Percentiles rank a stretch among this genome's conserved stretches.
Evolutionary conservation across 2,797 vertebrate genomes (phyloP).

Genomic region (Rhyacichthys aspro): DNA sequence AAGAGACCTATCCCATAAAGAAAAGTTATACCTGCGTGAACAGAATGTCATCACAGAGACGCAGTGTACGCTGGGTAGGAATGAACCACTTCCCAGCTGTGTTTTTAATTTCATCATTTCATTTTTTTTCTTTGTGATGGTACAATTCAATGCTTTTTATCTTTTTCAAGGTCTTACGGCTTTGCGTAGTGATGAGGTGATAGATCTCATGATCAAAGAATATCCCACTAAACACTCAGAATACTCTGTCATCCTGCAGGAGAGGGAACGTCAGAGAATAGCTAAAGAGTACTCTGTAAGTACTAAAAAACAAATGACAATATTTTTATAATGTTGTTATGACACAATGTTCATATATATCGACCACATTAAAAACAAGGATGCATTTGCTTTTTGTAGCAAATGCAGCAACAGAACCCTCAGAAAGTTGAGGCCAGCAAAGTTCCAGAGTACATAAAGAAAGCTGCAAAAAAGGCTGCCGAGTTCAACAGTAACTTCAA

Average conservation of each 20-base stretch:
- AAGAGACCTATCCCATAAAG: slow-evolving; percentile 96
- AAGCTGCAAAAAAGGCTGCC: slow-evolving; percentile 96
- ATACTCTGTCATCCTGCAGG: slow-evolving; percentile 97
- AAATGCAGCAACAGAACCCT: slow-evolving; percentile 97
- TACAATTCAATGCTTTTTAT: not conserved
- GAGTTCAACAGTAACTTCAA: slow-evolving; percentile 99
- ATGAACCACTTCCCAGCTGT: not conserved
- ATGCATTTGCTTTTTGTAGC: slow-evolving; percentile 77
- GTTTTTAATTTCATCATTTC: too few species aligned
- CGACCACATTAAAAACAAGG: too few species aligned
- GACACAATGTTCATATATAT: not conserved
- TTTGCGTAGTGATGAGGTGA: slow-evolving; percentile 96
- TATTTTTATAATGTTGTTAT: not conserved
- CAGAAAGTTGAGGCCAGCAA: slow-evolving; percentile 98
- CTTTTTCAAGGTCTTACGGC: slow-evolving; percentile 89
- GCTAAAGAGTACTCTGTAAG: slow-evolving; percentile 97
- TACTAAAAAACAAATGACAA: slow-evolving; percentile 12
- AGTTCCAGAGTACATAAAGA: slow-evolving; percentile 98
- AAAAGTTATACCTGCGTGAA: slow-evolving; percentile 96
- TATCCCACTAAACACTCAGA: slow-evolving; percentile 96
- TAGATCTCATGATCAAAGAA: slow-evolving; percentile 99
- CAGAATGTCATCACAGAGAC: slow-evolving; percentile 98
- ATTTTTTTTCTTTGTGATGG: not conserved
- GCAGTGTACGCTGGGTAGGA: slow-evolving; percentile 95
- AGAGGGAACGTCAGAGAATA: slow-evolving; percentile 94